A percentile compares a stretch with the other conserved stretches of the same genome.
Evolutionary conservation across 2,113 vertebrate genomes (phyloP).

Genomic region (Donacobius atricapilla): DNA sequence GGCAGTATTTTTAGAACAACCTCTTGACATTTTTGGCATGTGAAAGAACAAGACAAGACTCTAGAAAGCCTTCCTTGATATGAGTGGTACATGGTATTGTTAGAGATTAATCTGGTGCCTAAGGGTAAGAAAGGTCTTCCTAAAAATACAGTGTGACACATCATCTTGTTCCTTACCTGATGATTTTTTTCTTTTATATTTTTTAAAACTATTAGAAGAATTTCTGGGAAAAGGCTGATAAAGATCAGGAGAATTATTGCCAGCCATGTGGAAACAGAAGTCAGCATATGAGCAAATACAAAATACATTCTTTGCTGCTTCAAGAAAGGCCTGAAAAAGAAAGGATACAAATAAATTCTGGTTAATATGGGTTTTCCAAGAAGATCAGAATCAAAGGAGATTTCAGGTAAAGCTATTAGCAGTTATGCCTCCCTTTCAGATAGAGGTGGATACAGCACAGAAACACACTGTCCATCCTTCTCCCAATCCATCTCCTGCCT

Average conservation of each 20-base stretch:
- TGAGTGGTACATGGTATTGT: background rate
- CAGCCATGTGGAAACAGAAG: slow-evolving; percentile 91
- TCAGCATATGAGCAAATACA: slow-evolving; percentile 94
- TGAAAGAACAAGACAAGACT: slow-evolving; percentile 45
- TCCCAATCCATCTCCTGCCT: background rate
- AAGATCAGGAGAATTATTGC: slow-evolving; percentile 92
- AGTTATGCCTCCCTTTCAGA: background rate
- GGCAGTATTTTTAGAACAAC: background rate
- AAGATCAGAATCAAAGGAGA: background rate
- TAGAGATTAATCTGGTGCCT: background rate
- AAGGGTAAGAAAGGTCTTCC: slow-evolving; percentile 27
- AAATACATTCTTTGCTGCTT: slow-evolving; percentile 95
- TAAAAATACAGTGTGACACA: background rate
- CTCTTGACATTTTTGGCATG: background rate
- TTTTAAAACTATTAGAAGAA: slow-evolving; percentile 81
- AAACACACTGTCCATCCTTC: background rate
- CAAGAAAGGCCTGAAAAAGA: slow-evolving; percentile 89
- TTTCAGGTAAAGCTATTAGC: background rate
- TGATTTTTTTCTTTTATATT: slow-evolving; percentile 70
- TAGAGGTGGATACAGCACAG: background rate
- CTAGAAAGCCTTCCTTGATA: slow-evolving; percentile 43
- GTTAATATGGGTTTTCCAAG: background rate
- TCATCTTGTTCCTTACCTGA: slow-evolving; percentile 74
- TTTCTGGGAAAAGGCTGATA: slow-evolving; percentile 92
- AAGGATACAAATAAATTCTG: background rate